These are phyloP conservation scores for Melozone crissalis DNA, from an alignment of 2,113 vertebrate species.

Conservation along the genomic window DNA sequence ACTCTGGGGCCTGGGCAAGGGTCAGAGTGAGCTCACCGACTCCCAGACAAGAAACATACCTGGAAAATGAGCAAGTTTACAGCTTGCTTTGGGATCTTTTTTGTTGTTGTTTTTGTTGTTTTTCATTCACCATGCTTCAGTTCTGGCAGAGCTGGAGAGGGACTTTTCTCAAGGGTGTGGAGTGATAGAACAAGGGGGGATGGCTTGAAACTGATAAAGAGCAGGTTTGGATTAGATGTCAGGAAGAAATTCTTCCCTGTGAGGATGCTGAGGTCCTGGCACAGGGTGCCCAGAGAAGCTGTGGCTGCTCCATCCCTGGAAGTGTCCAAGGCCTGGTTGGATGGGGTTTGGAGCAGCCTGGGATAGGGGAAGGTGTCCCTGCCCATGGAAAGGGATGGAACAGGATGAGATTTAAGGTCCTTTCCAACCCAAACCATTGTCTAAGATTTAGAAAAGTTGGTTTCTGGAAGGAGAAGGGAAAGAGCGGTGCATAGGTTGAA, in stretches of 20 bases:
- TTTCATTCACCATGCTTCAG: not conserved
- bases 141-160: not conserved
- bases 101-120: no score
- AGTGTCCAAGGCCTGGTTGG: not conserved
- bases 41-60: not conserved
- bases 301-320: not conserved
- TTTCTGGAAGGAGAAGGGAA: not conserved
- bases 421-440: not conserved
- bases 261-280: accelerated
- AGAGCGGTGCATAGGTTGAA: not conserved
- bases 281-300: not conserved
- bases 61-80: not conserved
- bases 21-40: not conserved
- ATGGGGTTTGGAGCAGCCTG: accelerated
- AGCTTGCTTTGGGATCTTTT: not conserved
- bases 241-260: not conserved
- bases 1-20: not conserved
- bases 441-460: not conserved
- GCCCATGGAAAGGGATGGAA: not conserved
- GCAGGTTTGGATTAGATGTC: not conserved
- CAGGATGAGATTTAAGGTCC: not conserved
- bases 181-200: not conserved
- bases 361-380: not conserved
- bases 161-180: not conserved
- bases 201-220: not conserved